A percentile compares a stretch with the other conserved stretches of the same genome.
These are phyloP conservation scores for Protonemura montana DNA, from an alignment of 2,888 invertebrate species.

Conservation along the genomic window DNA sequence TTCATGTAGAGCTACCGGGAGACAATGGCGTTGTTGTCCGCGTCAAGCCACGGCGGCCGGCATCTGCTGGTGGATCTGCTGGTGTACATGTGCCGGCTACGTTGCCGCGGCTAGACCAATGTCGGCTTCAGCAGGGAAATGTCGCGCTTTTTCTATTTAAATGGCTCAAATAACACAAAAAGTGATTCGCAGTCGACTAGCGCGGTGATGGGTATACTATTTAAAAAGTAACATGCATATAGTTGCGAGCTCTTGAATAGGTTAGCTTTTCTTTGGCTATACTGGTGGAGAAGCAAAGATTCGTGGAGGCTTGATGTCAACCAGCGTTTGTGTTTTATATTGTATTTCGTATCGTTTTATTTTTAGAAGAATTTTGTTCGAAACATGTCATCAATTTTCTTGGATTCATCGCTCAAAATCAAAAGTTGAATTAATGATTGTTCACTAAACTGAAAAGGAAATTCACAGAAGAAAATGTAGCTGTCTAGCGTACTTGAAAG, in stretches of 20 bases:
- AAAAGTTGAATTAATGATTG: too few species aligned
- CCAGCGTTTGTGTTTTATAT: not conserved
- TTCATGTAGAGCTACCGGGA: too few species aligned
- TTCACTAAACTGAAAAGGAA: too few species aligned
- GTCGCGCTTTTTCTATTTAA: conserved; percentile 7
- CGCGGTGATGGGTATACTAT: conserved; percentile 25
- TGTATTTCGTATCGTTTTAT: not conserved
- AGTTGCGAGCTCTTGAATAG: not conserved
- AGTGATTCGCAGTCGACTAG: conserved; percentile 15
- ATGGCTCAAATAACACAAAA: conserved; percentile 30
- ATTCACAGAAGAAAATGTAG: too few species aligned
- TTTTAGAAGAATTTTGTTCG: not conserved
- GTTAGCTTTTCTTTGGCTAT: not conserved
- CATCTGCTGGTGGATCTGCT: not conserved
- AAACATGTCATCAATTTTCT: not conserved
- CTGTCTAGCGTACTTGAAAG: too few species aligned
- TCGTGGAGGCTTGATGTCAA: not conserved
- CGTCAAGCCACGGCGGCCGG: not conserved
- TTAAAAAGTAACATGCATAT: conserved; percentile 40
- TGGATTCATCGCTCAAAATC: not conserved
- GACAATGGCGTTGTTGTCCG: not conserved
- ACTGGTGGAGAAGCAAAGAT: conserved; percentile 17
- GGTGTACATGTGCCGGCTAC: not conserved
- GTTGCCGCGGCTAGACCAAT: not conserved
- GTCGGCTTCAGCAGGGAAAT: not conserved